Percentiles rank a stretch among this genome's conserved stretches.
These are phyloP conservation scores for Lutraria rhynchaena DNA, from an alignment of 1,140 invertebrate species.

Conservation along the genomic window DNA sequence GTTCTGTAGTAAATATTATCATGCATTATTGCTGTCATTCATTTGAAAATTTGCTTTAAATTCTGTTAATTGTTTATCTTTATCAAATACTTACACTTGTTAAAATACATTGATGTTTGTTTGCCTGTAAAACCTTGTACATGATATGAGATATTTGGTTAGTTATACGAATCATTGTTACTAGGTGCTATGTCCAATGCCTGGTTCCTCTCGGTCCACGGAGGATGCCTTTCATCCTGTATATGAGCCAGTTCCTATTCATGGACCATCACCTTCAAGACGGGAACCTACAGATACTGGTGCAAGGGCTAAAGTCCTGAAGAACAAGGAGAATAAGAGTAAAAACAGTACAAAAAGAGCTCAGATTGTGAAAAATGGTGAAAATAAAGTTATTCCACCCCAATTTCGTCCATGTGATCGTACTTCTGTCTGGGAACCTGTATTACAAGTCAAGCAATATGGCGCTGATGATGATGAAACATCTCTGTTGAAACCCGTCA, in stretches of 20 bases:
- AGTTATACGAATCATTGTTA: too few species aligned
- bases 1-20: too few species aligned
- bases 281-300: not conserved
- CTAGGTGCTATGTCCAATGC: not conserved
- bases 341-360: slow-evolving; percentile 27
- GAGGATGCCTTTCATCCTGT: not conserved
- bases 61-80: too few species aligned
- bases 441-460: slow-evolving; percentile 17
- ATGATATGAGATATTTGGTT: too few species aligned
- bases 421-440: not conserved
- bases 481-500: slow-evolving; percentile 2
- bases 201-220: not conserved
- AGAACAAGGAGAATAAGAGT: slow-evolving; percentile 38
- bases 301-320: slow-evolving; percentile 5
- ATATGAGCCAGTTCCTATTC: not conserved
- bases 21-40: too few species aligned
- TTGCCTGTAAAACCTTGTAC: too few species aligned
- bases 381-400: not conserved
- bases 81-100: too few species aligned
- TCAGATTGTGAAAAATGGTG: not conserved
- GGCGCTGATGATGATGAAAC: not conserved
- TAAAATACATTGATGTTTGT: too few species aligned
- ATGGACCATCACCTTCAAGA: not conserved
- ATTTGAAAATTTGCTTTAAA: too few species aligned
- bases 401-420: not conserved